phyloP scores from a whole-genome alignment of 2,113 vertebrate species.

The Lanius ludovicianus region DNA sequence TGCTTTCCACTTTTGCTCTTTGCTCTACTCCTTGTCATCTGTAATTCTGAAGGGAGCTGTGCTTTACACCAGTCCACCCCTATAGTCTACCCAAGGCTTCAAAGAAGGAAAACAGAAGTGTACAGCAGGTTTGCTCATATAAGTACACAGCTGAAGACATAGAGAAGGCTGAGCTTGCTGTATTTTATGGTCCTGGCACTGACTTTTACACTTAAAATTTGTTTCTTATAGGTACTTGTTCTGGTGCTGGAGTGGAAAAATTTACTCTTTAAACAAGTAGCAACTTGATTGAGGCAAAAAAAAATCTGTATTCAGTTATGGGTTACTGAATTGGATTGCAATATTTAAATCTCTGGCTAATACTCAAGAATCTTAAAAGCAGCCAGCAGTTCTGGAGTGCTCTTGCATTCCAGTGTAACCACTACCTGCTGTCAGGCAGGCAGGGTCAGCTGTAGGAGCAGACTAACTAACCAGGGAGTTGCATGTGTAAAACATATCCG shows the following conservation, averaged over 20 bases:
- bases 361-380: background rate
- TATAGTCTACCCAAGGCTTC: background rate
- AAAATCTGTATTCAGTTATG: background rate
- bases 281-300: background rate
- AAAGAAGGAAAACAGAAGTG: background rate
- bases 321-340: background rate
- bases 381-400: background rate
- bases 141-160: background rate
- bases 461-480: background rate
- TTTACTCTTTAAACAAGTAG: background rate
- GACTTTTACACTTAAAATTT: background rate
- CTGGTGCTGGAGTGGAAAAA: background rate
- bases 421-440: background rate
- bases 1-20: background rate
- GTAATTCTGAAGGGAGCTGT: background rate
- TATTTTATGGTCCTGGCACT: background rate
- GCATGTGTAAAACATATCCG: background rate
- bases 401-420: background rate
- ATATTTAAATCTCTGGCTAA: background rate
- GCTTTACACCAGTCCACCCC: background rate
- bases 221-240: constrained; percentile 10
- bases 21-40: background rate
- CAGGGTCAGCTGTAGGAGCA: background rate
- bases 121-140: background rate
- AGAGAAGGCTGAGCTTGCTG: background rate